Evolutionary conservation across 2,113 vertebrate genomes (phyloP).

Genomic region (Pungitius pungitius): DNA sequence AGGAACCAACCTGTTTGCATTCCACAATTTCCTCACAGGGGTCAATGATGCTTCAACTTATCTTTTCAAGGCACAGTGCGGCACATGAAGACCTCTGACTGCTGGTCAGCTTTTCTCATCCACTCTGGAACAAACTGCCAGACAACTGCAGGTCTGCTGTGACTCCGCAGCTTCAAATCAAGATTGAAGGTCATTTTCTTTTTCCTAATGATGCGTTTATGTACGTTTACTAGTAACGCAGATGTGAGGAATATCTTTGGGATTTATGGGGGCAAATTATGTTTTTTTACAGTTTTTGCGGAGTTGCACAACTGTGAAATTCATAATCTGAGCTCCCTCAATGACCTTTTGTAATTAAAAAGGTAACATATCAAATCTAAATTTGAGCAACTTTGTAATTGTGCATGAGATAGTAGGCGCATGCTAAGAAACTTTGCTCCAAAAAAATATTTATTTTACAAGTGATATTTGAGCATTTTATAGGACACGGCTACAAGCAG

Average conservation of each 20-base stretch:
- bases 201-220: no score
- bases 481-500: slow-evolving; percentile 44
- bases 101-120: no score
- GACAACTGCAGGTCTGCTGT: no score
- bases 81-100: background rate
- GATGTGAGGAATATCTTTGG: slow-evolving; percentile 2
- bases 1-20: background rate
- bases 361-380: background rate
- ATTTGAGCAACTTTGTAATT: background rate
- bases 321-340: background rate
- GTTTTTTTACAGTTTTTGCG: background rate
- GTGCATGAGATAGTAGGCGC: slow-evolving; percentile 13
- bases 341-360: background rate
- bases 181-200: no score
- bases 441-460: slow-evolving; percentile 62
- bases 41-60: background rate
- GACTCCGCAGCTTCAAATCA: no score
- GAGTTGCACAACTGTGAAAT: no score
- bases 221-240: background rate
- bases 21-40: background rate
- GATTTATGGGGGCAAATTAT: background rate
- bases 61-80: background rate
- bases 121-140: no score
- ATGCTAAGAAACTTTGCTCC: slow-evolving; percentile 22
- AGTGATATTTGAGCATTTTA: slow-evolving; percentile 37